Evolutionary conservation across 2,888 invertebrate genomes (phyloP).

Genomic region (Tanytarsus gracilentus): DNA sequence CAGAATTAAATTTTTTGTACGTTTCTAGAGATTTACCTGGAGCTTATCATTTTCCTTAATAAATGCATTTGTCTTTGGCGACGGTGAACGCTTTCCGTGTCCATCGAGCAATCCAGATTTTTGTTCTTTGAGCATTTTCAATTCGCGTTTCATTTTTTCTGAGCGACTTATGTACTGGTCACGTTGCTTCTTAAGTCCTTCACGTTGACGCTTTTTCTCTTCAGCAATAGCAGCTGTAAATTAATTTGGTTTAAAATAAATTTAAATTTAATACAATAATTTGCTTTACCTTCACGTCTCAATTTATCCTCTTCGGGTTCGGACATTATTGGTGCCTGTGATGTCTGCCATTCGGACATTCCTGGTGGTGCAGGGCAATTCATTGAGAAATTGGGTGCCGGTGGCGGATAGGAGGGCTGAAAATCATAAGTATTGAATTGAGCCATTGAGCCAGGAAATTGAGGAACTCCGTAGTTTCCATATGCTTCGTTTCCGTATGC

Average conservation of each 20-base stretch:
- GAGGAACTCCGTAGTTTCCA: background rate
- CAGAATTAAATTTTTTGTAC: too few relatives aligned
- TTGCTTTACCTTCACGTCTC: constrained; percentile 40
- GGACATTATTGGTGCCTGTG: background rate
- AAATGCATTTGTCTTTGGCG: constrained; percentile 68
- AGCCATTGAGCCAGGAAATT: constrained; percentile 6
- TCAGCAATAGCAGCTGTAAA: constrained; percentile 59
- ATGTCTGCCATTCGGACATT: constrained; percentile 12
- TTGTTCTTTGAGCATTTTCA: constrained; percentile 69
- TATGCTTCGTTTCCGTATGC: background rate
- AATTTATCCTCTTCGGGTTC: constrained; percentile 32
- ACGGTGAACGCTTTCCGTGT: constrained; percentile 57
- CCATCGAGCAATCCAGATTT: constrained; percentile 61
- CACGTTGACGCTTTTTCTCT: constrained; percentile 73
- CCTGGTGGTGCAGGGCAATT: constrained; percentile 22
- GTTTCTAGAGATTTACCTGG: constrained; percentile 74
- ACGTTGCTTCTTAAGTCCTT: constrained; percentile 67
- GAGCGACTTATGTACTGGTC: constrained; percentile 74
- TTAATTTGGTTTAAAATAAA: constrained; percentile 8
- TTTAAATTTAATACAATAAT: background rate
- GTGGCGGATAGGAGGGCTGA: constrained; percentile 13
- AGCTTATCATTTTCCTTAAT: constrained; percentile 74
- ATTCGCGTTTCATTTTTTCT: constrained; percentile 61
- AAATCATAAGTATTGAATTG: constrained; percentile 28
- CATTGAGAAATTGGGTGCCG: background rate